Conservation (phyloP, 2,113 vertebrate species). For the Hemiprocne comata region DNA sequence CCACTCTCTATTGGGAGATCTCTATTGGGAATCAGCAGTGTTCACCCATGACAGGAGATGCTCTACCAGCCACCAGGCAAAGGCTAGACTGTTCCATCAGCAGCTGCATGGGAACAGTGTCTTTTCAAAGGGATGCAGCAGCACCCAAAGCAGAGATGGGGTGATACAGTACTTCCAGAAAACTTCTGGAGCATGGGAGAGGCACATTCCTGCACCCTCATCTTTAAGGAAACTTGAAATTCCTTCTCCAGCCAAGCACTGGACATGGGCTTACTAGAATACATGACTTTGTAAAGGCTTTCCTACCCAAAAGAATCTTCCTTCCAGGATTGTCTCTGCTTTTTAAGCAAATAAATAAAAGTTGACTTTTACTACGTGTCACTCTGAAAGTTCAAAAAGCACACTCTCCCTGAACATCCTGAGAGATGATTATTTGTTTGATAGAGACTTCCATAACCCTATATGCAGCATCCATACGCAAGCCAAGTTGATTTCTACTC, state of each 20-base stretch:
- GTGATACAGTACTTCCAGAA: background rate
- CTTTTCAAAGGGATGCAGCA: background rate
- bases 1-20: background rate
- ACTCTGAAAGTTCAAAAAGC: background rate
- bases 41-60: background rate
- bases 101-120: background rate
- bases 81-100: background rate
- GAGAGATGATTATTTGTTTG: background rate
- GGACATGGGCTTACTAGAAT: background rate
- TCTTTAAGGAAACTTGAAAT: background rate
- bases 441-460: background rate
- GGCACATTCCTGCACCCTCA: background rate
- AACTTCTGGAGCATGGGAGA: fast-evolving
- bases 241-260: background rate
- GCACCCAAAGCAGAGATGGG: background rate
- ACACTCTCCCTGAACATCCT: background rate
- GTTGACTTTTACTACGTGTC: background rate
- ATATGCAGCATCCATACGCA: background rate
- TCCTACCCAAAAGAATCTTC: background rate
- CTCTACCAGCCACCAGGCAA: background rate
- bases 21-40: background rate
- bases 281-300: background rate
- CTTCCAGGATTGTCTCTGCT: background rate
- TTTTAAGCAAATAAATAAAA: background rate
- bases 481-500: background rate